Conservation (phyloP, 1,140 invertebrate species). For the Mercenaria mercenaria region DNA sequence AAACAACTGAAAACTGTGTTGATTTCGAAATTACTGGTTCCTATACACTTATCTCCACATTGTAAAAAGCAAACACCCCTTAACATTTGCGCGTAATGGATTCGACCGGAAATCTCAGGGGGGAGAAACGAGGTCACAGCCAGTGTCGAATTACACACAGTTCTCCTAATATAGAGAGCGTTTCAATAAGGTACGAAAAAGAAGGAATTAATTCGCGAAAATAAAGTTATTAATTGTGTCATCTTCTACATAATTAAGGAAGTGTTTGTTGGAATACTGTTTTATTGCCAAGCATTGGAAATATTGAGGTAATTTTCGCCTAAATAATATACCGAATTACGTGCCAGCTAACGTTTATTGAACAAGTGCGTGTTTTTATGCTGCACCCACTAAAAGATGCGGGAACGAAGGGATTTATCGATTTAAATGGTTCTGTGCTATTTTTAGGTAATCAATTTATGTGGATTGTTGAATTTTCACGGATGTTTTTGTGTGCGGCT, state of each 20-base stretch:
- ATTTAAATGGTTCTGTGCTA: conserved; percentile 8
- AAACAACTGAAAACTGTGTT: too few relatives aligned
- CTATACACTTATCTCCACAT: not conserved
- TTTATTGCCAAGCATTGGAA: not conserved
- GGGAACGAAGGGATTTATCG: conserved; percentile 25
- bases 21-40: not conserved
- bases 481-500: too few relatives aligned
- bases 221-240: conserved; percentile 2
- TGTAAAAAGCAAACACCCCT: not conserved
- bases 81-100: conserved; percentile 1
- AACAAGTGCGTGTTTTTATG: conserved; percentile 20
- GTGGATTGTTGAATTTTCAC: too few relatives aligned
- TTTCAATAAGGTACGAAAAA: conserved; percentile 17
- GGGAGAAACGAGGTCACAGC: conserved; percentile 60
- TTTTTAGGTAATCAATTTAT: not conserved
- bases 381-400: conserved; percentile 25
- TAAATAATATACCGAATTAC: not conserved
- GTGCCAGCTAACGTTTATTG: not conserved
- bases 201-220: conserved; percentile 40
- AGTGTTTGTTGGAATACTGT: not conserved
- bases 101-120: conserved; percentile 60
- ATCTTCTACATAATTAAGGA: not conserved
- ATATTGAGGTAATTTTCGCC: not conserved
- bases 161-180: conserved; percentile 59
- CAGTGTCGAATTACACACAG: conserved; percentile 66